Evolutionary conservation across 2,797 vertebrate species (phyloP).

Genomic region (Benthosema pterotum): DNA sequence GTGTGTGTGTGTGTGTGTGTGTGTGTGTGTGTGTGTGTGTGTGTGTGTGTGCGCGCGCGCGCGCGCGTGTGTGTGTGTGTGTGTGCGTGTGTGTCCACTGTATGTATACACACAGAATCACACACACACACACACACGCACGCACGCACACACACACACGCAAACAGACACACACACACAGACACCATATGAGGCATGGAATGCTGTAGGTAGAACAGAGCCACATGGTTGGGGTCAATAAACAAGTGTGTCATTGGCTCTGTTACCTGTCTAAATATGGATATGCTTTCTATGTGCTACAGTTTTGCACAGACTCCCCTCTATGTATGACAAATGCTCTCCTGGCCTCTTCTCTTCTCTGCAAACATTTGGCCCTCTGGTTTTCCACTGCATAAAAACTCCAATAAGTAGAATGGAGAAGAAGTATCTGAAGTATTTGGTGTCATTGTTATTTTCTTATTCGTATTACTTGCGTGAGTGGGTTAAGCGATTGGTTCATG

Average conservation of each 20-base stretch:
- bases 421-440: too few relatives aligned
- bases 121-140: slow-evolving; percentile 1
- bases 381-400: not conserved
- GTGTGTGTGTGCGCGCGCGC: too few relatives aligned
- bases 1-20: too few relatives aligned
- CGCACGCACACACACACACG: not conserved
- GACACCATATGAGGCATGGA: not conserved
- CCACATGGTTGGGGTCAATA: slow-evolving; percentile 31
- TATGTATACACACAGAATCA: not conserved
- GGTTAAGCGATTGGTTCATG: too few relatives aligned
- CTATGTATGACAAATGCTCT: not conserved
- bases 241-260: slow-evolving; percentile 46
- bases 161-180: not conserved
- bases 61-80: too few relatives aligned
- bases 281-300: slow-evolving; percentile 30
- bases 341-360: not conserved
- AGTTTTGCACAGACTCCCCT: not conserved
- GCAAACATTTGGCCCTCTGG: not conserved
- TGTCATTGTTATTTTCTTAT: too few relatives aligned
- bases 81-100: too few relatives aligned
- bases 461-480: too few relatives aligned
- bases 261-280: slow-evolving; percentile 67
- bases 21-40: too few relatives aligned
- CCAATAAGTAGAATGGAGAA: too few relatives aligned
- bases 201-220: not conserved